Evolutionary conservation across 2,113 vertebrate genomes (phyloP).

Genomic region (Syngnathus typhle): DNA sequence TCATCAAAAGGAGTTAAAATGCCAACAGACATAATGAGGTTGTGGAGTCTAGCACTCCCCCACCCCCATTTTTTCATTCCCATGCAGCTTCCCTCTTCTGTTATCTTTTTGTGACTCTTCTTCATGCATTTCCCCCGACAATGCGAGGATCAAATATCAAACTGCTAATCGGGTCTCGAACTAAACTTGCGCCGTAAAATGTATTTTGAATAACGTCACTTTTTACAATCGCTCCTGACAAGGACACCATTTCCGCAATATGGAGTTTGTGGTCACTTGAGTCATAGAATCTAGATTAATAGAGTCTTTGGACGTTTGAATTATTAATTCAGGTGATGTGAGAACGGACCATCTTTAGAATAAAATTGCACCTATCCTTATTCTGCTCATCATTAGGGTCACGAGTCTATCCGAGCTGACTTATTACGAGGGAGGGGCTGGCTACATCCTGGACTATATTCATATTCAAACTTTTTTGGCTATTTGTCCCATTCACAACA

Average conservation of each 20-base stretch:
- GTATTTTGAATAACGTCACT: not conserved
- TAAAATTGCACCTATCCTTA: no score
- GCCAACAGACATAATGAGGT: constrained; percentile 71
- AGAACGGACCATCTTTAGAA: not conserved
- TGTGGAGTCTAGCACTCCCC: constrained; percentile 46
- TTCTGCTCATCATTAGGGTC: no score
- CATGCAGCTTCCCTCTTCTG: constrained; percentile 8
- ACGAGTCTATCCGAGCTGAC: no score
- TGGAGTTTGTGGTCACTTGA: not conserved
- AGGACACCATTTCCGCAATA: not conserved
- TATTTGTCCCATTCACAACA: no score
- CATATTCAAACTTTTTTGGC: not conserved
- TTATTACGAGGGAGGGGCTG: no score
- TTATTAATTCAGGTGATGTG: not conserved
- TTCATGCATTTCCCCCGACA: constrained; percentile 6
- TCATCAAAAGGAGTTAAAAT: constrained; percentile 73
- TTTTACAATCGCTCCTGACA: not conserved
- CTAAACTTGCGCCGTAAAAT: not conserved
- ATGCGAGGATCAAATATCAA: not conserved
- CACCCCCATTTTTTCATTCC: constrained; percentile 21
- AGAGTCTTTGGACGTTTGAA: not conserved
- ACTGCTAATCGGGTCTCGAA: not conserved
- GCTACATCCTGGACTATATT: not conserved
- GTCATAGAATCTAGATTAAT: not conserved
- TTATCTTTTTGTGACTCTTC: not conserved